Evolutionary conservation across 2,113 vertebrate genomes (phyloP).

Genomic region (Hippocampus mohnikei): DNA sequence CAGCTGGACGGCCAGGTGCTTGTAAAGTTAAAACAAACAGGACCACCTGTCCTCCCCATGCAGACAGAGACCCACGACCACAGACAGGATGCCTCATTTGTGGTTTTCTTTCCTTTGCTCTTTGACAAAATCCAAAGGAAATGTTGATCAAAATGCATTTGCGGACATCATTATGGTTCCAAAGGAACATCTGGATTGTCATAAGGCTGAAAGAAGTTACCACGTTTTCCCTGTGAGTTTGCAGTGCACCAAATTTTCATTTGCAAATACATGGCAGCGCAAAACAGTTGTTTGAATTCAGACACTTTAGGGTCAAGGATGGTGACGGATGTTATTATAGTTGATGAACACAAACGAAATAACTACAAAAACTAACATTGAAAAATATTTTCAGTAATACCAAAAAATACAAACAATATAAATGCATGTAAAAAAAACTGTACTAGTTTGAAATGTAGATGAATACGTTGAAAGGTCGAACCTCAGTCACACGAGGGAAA

Average conservation of each 20-base stretch:
- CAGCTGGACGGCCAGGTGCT: conserved; percentile 21
- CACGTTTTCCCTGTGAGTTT: not conserved
- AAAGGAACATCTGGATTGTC: conserved; percentile 37
- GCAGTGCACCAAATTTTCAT: not conserved
- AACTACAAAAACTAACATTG: too few relatives aligned
- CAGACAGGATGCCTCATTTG: conserved; percentile 8
- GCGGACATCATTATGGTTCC: conserved; percentile 6
- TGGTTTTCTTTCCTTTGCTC: conserved; percentile 11
- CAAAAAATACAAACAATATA: too few relatives aligned
- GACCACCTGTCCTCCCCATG: conserved; percentile 44
- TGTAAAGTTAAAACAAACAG: conserved; percentile 46
- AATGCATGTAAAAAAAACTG: too few relatives aligned
- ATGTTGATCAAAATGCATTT: conserved; percentile 26
- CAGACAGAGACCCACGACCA: conserved; percentile 8
- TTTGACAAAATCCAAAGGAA: conserved; percentile 21
- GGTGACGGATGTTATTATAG: too few relatives aligned
- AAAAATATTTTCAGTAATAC: too few relatives aligned
- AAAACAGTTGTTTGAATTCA: not conserved
- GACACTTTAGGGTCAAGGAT: not conserved
- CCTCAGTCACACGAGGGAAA: too few relatives aligned
- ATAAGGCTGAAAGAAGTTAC: conserved; percentile 1
- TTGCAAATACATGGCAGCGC: not conserved
- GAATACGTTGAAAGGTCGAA: too few relatives aligned
- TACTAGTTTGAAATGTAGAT: too few relatives aligned
- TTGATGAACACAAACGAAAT: too few relatives aligned